phyloP scores from a whole-genome alignment of 2,113 vertebrate species.

The Odocoileus virginianus region DNA sequence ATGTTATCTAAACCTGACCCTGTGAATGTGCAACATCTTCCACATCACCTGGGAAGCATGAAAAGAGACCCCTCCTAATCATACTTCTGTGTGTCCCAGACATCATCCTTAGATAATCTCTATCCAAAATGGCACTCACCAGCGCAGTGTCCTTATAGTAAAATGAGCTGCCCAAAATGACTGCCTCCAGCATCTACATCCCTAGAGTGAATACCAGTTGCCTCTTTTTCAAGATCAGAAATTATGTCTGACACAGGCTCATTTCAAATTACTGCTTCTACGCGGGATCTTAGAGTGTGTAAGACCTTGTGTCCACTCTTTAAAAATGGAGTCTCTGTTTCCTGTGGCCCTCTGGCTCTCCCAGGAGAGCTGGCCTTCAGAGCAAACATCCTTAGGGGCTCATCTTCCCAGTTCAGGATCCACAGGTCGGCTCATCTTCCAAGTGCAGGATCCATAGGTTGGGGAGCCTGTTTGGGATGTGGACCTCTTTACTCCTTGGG shows the following conservation, averaged over 20 bases:
- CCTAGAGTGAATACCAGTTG: neutral
- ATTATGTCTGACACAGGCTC: neutral
- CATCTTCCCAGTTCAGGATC: neutral
- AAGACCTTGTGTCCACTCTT: neutral
- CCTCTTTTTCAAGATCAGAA: neutral
- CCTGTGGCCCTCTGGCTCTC: neutral
- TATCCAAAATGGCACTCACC: neutral
- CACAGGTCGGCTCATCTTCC: neutral
- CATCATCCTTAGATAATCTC: neutral
- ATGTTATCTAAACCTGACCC: neutral
- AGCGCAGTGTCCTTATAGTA: neutral
- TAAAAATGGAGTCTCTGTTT: neutral
- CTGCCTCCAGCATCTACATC: neutral
- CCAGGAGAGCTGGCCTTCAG: neutral
- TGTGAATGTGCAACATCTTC: neutral
- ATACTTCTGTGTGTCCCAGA: neutral
- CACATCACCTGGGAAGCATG: neutral
- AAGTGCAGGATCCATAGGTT: neutral
- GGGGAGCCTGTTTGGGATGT: neutral
- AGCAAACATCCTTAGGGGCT: neutral
- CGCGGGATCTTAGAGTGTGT: neutral
- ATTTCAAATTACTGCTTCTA: neutral
- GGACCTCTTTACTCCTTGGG: neutral
- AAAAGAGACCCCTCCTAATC: neutral
- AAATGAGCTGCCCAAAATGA: neutral